Conservation (phyloP, 2,888 invertebrate species). For the Andrena bucephala region DNA sequence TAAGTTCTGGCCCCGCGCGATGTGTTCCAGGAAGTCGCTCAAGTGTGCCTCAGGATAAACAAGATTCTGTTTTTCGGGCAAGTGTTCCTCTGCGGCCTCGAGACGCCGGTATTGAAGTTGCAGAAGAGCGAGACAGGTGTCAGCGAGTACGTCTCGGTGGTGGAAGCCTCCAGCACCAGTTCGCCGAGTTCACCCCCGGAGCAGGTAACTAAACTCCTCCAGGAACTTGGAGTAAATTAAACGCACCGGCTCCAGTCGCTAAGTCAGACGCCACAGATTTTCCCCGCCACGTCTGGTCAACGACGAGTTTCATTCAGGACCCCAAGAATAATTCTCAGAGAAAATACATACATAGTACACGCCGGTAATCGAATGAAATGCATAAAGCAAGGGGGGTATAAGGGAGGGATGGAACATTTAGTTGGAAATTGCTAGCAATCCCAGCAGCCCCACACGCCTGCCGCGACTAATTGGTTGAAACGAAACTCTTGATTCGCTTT, state of each 20-base stretch:
- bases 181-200: conserved; percentile 86
- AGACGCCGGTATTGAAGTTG: conserved; percentile 93
- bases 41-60: conserved; percentile 90
- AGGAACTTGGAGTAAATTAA: conserved; percentile 1
- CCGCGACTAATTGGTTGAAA: conserved; percentile 25
- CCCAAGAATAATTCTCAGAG: not conserved
- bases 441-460: not conserved
- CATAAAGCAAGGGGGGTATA: no score
- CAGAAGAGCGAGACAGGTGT: conserved; percentile 88
- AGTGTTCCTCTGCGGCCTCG: conserved; percentile 93
- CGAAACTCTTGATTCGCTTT: conserved; percentile 29
- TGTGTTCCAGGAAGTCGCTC: conserved; percentile 88
- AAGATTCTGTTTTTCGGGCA: conserved; percentile 93
- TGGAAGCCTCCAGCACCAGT: conserved; percentile 86
- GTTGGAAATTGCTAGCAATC: conserved; percentile 12
- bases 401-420: no score
- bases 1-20: not conserved
- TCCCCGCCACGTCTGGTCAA: not conserved
- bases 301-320: conserved; percentile 8
- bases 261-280: not conserved
- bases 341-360: no score
- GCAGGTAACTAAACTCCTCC: conserved; percentile 84
- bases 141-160: conserved; percentile 91
- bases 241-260: not conserved
- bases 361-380: no score